phyloP scores from a whole-genome alignment of 1,140 invertebrate species.

The Homalodisca vitripennis region DNA sequence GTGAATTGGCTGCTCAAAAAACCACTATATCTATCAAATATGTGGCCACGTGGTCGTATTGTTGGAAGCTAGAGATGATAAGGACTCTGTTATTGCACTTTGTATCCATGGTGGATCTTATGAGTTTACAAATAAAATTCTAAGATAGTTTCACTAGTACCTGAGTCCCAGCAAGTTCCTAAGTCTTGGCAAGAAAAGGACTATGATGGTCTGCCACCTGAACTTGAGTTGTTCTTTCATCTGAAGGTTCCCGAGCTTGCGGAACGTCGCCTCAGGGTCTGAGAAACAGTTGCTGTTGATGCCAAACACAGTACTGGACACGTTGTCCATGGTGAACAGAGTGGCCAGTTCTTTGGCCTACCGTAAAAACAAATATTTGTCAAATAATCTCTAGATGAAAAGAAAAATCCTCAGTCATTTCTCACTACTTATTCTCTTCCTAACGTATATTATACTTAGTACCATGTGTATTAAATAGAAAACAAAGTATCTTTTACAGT shows the following conservation, averaged over 20 bases:
- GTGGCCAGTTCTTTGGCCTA: not conserved
- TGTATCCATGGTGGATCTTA: not conserved
- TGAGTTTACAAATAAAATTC: not conserved
- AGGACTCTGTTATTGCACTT: not conserved
- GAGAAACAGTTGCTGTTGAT: slow-evolving; percentile 18
- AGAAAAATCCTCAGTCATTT: no score
- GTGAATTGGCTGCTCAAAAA: no score
- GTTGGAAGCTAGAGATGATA: no score
- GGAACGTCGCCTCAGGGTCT: not conserved
- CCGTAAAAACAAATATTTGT: no score
- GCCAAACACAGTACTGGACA: not conserved
- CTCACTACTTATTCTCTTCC: no score
- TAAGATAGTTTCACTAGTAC: not conserved
- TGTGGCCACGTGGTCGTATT: no score
- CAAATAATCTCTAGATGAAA: no score
- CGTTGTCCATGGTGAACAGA: slow-evolving; percentile 6
- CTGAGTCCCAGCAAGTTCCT: not conserved
- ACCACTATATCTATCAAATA: no score
- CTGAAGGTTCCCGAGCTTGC: not conserved
- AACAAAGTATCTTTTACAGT: no score
- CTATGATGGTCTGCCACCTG: not conserved
- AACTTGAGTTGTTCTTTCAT: not conserved
- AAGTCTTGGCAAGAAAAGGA: not conserved
- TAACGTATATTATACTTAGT: no score
- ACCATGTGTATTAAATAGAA: no score